Base-by-base conservation (phyloP, 2,113 vertebrate species). In the Sturnus vulgaris region DNA sequence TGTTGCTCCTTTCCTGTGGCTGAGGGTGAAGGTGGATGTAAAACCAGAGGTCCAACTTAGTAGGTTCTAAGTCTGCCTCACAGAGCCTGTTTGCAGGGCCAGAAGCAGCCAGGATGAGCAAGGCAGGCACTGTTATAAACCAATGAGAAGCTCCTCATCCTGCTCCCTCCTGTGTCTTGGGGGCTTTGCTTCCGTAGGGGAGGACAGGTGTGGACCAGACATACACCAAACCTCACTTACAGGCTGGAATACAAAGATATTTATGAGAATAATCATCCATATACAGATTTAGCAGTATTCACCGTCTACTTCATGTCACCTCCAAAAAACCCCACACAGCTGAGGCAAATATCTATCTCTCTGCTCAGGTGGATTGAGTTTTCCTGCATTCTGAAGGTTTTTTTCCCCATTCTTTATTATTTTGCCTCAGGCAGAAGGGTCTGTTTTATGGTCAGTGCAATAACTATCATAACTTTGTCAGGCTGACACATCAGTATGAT, bases 381-480 rank as follows among this genome's bases (percentile, higher is more conserved):
- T 93, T 81, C n/a, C 28, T 42, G 23, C 1, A 2, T 91, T 96
- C 82, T 66, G 35, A 71, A 81, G 44, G 39, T 77, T 92, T 40
- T 40, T 44, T 82, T 91, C 30, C 60, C 39, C 42, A 81, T 78
- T 95, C 92, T 94, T 86, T 90, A 87, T 89, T 85, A 31, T 77
- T 95, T 95, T 69, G 47, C 84, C 65, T 89, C 72, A 57, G 71
- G 88, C 60, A 71, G 53, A 82, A 89, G 47, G 80, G 9, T 65
- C 73, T 88, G 52, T 42, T 92, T 93, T 85, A 94, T 66, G 82
- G 47, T 84, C 75, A 92, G 59, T 5, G 2, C 92, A 84, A 90
- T 95, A 92, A 76, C 96, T 75, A 28, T 77, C 68, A 81, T 95
- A 95, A 94, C 71, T 96, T 94, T 94, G 78, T 85, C 91, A 92